Evolutionary conservation across 2,888 invertebrate genomes (phyloP), one percentile per base, ranked within the genome.

Genomic region (Caenorhabditis japonica): DNA sequence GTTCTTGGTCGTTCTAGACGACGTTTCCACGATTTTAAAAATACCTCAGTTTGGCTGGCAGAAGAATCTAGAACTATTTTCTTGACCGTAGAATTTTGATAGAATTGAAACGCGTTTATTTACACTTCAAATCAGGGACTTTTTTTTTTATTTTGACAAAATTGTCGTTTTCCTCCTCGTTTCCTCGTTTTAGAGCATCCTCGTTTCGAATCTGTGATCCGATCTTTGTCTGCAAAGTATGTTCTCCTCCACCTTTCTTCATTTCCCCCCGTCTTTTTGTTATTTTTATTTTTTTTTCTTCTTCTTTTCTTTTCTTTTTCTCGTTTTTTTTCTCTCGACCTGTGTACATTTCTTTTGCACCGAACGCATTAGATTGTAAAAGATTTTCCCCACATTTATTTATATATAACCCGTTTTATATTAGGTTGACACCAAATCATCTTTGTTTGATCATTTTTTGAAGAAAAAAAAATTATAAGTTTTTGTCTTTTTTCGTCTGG

Each of bases 191-290:
- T 47, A 23, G 43, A 39, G 36, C 49, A 44, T 55, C 49, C 59
- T 46, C 66, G 64, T 59, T 72, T 60, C 53, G 60, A 66, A 49
- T 55, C 64, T 60, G 64, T 61, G 59, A 66, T 59, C 64, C 53
- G 51, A 44, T 46, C 46, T 58, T 53, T 64, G 59, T 58, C 62
- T 64, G 64, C 39, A 62, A 59, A 62, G 53, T 53, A 55, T 49
- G 43, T 55, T 61, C 51, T 56, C 49, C 34, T n/a, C 25, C 23
- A 15, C 23, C 19, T 38, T 17, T 25, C 30, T 13, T 30, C 10
- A 13, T 19, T n/a, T 58, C 23, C 47, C 23, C 34, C 34, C 43
- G 52, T 38, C 52, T 46, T 49, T 39, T 56, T 64, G 56, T 56
- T 56, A 33, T 56, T 47, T 64, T 49, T 39, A 44, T 55, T 58